phyloP scores from a whole-genome alignment of 2,888 invertebrate genomes.

The Junonia oenone region DNA sequence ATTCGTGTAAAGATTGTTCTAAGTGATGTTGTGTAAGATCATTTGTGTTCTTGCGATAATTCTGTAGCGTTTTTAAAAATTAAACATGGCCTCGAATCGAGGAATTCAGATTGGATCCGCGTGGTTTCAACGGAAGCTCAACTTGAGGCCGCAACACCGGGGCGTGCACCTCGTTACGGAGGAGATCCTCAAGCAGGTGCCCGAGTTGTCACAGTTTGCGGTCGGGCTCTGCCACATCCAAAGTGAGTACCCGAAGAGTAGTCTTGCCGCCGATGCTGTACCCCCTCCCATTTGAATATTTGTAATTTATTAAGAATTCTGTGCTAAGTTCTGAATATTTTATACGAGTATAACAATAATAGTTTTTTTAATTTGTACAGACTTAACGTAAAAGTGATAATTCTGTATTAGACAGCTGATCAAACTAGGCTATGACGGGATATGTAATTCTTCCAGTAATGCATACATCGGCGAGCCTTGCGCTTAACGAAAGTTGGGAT shows the following conservation, averaged over 20 bases:
- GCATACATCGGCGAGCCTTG: conserved; percentile 98
- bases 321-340: neutral
- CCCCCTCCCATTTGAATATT: conserved; percentile 58
- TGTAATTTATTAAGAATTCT: neutral
- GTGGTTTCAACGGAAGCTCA: conserved; percentile 99
- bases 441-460: conserved; percentile 85
- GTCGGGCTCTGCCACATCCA: conserved; percentile 98
- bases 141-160: conserved; percentile 96
- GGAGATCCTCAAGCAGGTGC: conserved; percentile 96
- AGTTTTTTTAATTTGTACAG: neutral
- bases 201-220: conserved; percentile 95
- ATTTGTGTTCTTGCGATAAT: conserved; percentile 74
- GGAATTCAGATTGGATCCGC: conserved; percentile 97
- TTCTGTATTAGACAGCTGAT: conserved; percentile 45
- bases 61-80: conserved; percentile 77
- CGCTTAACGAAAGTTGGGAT: conserved; percentile 99
- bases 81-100: conserved; percentile 92
- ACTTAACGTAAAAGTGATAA: neutral
- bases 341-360: neutral
- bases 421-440: conserved; percentile 17
- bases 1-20: conserved; percentile 76
- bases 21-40: conserved; percentile 80
- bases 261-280: conserved; percentile 65
- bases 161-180: conserved; percentile 98
- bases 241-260: conserved; percentile 85